Evolutionary conservation across 1,140 invertebrate species (phyloP), one percentile per base, ranked within the genome.

Genomic region (Zophobas atratus): DNA sequence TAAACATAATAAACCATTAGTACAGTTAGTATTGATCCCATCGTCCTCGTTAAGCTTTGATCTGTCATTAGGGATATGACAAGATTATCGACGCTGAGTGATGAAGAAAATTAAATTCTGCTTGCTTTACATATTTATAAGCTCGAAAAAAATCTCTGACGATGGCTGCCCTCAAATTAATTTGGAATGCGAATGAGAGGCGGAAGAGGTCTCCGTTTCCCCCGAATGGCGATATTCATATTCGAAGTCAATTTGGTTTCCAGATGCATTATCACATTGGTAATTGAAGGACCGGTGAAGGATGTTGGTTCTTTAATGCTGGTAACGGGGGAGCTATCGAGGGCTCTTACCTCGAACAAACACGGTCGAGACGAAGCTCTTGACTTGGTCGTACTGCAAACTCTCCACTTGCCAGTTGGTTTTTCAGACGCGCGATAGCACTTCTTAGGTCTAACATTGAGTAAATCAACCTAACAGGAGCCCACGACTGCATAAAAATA

Each of bases 271-370:
- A 76, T 76, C 53, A 76, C 74, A 76, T 76, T 48, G 35, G 55
- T 76, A 76, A 76, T 76, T 76, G 74, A 76, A 60, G 41, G 41
- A 33, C 55, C 53, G 53, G 8, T 60, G 56, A 76, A 76, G 74
- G 57, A 76, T 76, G 74, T 76, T 76, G 74, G 74, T 76, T 76
- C 74, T 67, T 76, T 76, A 76, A 76, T 76, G 74, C 74, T 63
- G 56, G 60, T 67, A 67, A 67, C 55, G 41, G 55, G 74, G 74
- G 74, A 76, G 53, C 74, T 56, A 63, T 76, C 74, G 56, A 76
- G 74, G 8, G 55, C 43, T 8, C 74, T 60, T 67, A 33, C 38
- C 36, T 51, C 70, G 70, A 72, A 72, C 70, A 72, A 72, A 56
- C 70, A 72, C 48, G 48, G 51, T 41, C 35, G 48, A 72, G 70